phyloP scores from a whole-genome alignment of 2,888 invertebrate species.

The Adelphocoris suturalis region DNA sequence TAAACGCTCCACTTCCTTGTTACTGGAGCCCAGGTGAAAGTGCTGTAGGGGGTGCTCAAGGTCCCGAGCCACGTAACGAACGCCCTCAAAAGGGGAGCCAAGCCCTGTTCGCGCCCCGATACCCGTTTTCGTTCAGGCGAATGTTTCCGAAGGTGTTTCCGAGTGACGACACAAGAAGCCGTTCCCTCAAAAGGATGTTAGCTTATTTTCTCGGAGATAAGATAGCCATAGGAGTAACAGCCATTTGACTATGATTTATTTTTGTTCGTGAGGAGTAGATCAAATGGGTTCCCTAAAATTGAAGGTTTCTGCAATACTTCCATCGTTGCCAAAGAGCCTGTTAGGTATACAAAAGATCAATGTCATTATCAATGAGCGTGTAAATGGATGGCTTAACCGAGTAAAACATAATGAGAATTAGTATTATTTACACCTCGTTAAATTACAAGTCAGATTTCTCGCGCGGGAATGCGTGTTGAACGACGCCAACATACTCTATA shows the following conservation, averaged over 20 bases:
- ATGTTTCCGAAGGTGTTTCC: slow-evolving; percentile 18
- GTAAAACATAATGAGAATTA: no score
- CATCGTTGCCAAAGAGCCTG: no score
- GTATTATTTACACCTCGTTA: no score
- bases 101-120: slow-evolving; percentile 27
- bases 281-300: not conserved
- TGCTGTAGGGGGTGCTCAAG: slow-evolving; percentile 60
- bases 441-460: no score
- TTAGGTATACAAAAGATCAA: no score
- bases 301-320: not conserved
- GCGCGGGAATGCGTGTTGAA: no score
- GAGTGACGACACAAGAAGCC: not conserved
- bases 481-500: no score
- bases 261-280: not conserved
- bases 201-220: not conserved
- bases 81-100: slow-evolving; percentile 38
- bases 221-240: not conserved
- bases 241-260: slow-evolving; percentile 11
- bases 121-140: not conserved
- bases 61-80: slow-evolving; percentile 47
- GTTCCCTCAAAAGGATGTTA: slow-evolving; percentile 7
- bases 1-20: slow-evolving; percentile 63
- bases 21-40: slow-evolving; percentile 52
- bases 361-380: no score
- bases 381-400: no score